phyloP scores from a whole-genome alignment of 2,797 vertebrate genomes.

The Tragopan temminckii region DNA sequence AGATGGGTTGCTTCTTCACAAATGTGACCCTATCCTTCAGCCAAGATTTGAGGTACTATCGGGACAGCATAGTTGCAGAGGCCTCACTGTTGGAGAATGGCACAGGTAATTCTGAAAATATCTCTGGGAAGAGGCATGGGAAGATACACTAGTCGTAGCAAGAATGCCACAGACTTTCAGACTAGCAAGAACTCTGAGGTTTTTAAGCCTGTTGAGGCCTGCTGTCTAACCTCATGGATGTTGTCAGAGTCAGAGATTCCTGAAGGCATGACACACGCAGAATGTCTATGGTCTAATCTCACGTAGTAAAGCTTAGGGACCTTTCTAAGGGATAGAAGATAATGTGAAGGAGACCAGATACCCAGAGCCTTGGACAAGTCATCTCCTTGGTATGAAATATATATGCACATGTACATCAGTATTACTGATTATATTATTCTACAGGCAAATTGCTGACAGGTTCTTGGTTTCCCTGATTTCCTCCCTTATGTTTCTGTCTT shows the following conservation, averaged over 20 bases:
- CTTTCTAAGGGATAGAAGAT: background rate
- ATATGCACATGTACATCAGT: background rate
- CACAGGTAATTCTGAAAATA: conserved; percentile 79
- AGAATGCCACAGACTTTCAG: background rate
- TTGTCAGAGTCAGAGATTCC: background rate
- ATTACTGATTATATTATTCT: background rate
- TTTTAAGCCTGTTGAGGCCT: background rate
- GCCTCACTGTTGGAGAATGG: conserved; percentile 81
- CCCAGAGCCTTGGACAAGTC: background rate
- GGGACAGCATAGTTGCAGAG: conserved; percentile 64
- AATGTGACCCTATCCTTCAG: conserved; percentile 61
- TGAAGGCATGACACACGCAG: rapidly evolving
- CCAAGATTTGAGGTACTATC: background rate
- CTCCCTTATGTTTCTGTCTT: conserved; percentile 1
- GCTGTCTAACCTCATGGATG: background rate
- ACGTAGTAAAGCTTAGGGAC: background rate
- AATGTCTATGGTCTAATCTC: background rate
- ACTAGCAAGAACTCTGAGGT: background rate
- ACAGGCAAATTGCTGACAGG: background rate
- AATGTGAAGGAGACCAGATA: background rate
- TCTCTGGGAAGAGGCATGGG: background rate
- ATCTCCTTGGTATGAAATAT: background rate
- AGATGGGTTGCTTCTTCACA: conserved; percentile 80
- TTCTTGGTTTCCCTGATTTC: background rate
- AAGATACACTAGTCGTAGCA: background rate